phyloP scores from a whole-genome alignment of 2,113 vertebrate genomes.

The Ranitomeya imitator region DNA sequence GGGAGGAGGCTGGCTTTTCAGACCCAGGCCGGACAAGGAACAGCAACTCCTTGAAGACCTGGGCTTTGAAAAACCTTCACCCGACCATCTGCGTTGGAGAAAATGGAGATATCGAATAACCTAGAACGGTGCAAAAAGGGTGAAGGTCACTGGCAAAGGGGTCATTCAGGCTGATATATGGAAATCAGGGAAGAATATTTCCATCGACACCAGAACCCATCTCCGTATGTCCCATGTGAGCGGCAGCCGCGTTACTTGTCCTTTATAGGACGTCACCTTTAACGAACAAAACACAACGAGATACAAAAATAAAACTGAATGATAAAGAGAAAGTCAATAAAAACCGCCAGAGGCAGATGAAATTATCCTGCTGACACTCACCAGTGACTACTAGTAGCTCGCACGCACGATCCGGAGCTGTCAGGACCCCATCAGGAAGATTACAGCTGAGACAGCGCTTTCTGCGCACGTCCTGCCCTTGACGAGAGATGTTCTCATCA shows the following conservation, averaged over 20 bases:
- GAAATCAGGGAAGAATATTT: no score
- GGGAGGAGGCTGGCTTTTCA: no score
- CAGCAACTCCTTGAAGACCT: no score
- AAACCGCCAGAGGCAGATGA: neutral
- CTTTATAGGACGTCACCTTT: conserved; percentile 19
- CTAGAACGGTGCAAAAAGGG: no score
- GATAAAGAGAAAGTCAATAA: conserved; percentile 2
- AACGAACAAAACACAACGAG: no score
- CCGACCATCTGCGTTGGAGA: no score
- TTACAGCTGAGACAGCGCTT: neutral
- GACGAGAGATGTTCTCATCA: conserved; percentile 6
- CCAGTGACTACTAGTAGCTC: neutral
- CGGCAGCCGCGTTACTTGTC: neutral
- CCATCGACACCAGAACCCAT: no score
- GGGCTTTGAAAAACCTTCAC: no score
- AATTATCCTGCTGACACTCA: conserved; percentile 1
- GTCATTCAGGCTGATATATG: no score
- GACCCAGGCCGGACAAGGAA: no score
- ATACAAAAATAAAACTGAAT: neutral
- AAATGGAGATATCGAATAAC: no score
- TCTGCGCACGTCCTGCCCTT: neutral
- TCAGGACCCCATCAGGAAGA: conserved; percentile 13
- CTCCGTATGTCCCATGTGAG: neutral
- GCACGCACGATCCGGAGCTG: neutral
- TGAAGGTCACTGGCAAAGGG: no score